phyloP scores from a whole-genome alignment of 2,888 invertebrate species.

The Folsomia manolachei region DNA sequence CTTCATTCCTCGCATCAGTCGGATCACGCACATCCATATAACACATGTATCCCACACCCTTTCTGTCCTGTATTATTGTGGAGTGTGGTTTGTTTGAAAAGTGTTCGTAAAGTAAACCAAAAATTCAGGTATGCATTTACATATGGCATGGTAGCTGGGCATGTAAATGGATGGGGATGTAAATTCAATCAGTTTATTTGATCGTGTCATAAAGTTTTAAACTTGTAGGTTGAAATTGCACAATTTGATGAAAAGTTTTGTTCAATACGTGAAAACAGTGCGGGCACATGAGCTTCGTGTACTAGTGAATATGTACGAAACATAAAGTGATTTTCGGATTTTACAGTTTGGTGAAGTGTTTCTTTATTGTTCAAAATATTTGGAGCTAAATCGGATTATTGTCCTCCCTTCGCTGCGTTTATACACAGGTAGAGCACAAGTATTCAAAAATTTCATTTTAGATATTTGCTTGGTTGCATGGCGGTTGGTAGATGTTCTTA shows the following conservation, averaged over 20 bases:
- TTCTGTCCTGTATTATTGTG: not conserved
- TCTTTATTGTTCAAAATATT: not conserved
- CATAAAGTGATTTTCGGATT: not conserved
- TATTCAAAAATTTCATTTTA: no score
- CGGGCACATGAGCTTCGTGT: no score
- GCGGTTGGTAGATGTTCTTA: no score
- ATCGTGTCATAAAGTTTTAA: not conserved
- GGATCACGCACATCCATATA: not conserved
- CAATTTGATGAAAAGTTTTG: not conserved
- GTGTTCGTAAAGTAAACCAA: not conserved
- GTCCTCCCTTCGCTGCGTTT: no score
- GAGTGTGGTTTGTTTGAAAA: not conserved
- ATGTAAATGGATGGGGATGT: not conserved
- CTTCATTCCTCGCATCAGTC: not conserved
- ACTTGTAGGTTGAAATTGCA: no score
- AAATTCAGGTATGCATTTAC: not conserved
- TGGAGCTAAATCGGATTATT: not conserved
- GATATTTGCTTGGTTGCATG: no score
- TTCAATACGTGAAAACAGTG: no score
- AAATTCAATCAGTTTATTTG: conserved; percentile 7
- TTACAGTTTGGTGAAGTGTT: not conserved
- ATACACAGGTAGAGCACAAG: not conserved
- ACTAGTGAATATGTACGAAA: not conserved
- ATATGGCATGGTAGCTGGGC: no score
- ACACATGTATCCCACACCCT: no score